A percentile compares a stretch with the other conserved stretches of the same genome.
Evolutionary conservation across 2,113 vertebrate genomes (phyloP).

Genomic region (Microcebus tavaratra): DNA sequence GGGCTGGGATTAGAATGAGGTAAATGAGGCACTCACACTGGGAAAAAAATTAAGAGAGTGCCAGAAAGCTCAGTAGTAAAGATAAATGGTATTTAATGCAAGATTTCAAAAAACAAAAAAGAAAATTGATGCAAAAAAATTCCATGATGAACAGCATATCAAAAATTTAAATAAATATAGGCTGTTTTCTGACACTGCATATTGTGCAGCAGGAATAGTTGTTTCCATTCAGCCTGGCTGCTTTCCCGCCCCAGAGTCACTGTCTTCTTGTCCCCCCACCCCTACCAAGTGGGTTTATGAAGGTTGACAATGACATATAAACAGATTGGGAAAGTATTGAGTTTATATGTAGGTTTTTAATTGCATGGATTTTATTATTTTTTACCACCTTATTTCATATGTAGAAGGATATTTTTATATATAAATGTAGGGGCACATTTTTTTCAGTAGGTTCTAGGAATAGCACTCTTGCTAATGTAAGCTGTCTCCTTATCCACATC

Average conservation of each 20-base stretch:
- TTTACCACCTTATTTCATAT: background rate
- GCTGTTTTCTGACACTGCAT: background rate
- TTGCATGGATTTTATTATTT: background rate
- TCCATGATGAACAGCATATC: background rate
- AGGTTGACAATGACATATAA: no score
- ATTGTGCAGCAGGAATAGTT: fast-evolving
- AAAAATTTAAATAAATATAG: background rate
- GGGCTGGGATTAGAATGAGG: background rate
- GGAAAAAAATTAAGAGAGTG: background rate
- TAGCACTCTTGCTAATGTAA: background rate
- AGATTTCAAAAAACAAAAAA: background rate
- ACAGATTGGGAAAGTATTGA: fast-evolving
- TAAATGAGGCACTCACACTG: background rate
- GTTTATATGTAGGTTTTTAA: background rate
- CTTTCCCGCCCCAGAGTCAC: background rate
- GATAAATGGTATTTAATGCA: background rate
- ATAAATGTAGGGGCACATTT: background rate
- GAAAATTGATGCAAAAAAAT: background rate
- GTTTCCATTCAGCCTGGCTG: background rate
- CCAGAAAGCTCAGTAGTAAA: background rate
- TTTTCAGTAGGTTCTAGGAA: background rate
- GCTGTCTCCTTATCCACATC: background rate
- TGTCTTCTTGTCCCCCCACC: fast-evolving
- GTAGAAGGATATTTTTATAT: background rate
- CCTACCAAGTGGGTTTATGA: background rate